Evolutionary conservation across 64 coral and sea anemone species (phyloP), one percentile per base, ranked within the genome.

Genomic region (Hydrozoanthus tunicans): DNA sequence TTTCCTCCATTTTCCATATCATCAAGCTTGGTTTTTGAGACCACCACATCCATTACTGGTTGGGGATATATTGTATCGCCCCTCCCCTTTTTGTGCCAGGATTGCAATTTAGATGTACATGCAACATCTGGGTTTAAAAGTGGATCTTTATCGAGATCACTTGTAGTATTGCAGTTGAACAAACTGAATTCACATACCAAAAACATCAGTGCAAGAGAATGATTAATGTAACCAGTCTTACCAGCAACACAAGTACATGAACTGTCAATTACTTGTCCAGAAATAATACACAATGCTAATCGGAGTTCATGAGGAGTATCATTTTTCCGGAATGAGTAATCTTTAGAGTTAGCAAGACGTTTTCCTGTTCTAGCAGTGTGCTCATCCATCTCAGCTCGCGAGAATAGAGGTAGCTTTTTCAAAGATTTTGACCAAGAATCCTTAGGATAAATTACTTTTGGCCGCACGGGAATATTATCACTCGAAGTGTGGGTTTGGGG

Each of bases 11-110:
- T 60, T 51, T 52, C 53, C 24, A 26, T 86, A 59, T 93, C 91
- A 77, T 88, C 82, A 60, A 88, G 75, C 64, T 86, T 86, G 10
- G 91, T 88, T 65, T 93, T 93, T 24, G 78, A 58, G 8, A 81
- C 78, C 5, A 81, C 51, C 13, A 88, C 75, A 54, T 80, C 82
- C 82, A 86, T 86, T 5, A 93, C 60, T 64, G 91, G n/a, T n/a
- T n/a, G n/a, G n/a, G n/a, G n/a, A n/a, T n/a, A n/a, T n/a, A n/a
- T n/a, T n/a, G n/a, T n/a, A n/a, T n/a, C 55, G 51, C 17, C 9
- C 43, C 59, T 62, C n/a, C 68, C 9, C 14, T 86, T 60, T 51
- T 52, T 86, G 63, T 92, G 78, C 78, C 78, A 80, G 17, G 78
- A 80, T 6, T 80, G 78, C 17, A 80, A 80, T 61, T 80, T 61